Base-by-base conservation (phyloP, 37 sponge, comb jelly and placozoan genomes). In the Theonella swinhoei region DNA sequence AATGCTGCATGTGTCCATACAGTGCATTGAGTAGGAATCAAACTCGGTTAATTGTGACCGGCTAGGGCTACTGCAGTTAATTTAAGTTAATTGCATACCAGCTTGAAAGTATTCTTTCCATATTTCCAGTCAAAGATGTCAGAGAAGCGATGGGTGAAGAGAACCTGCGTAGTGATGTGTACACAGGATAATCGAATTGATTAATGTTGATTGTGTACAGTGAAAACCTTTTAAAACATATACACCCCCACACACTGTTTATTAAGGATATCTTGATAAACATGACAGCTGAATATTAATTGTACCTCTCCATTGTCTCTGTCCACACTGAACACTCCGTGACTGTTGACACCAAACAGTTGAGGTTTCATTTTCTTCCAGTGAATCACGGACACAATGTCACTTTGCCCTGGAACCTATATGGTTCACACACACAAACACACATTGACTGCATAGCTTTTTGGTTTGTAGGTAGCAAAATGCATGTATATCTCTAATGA, bases 331-430 rank as follows among this genome's bases (percentile, higher is more conserved):
- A 72, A 63, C 59, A 89, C 60, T 3, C 89, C 79, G 28, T 78
- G 40, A 1, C 62, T 58, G 60, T 42, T 78, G 63, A 89, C n/a
- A 17, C 89, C 83, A 77, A 89, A 83, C 59, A 70, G 38, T 17
- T 35, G 20, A 19, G 24, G 41, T 32, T 89, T 68, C 89, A 89
- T 89, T 64, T 78, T 78, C 42, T 83, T 83, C 79, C 84, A 63
- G 26, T 77, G 84, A 60, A 88, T 80, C 69, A 85, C 76, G 24
- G 5, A 33, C 66, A 86, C 4, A 1, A 88, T 82, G 23, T 88
- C 83, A 62, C 61, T 34, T 39, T 76, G 62, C 29, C 67, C 71
- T 29, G 88, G 88, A 5, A 81, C 82, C 82, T 81, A 36, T 11
- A n/a, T 25, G n/a, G 64, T 19, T 30, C 9, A 29, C 26, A 42